Evolutionary conservation across 1,140 invertebrate species (phyloP), one percentile per base, ranked within the genome.

Genomic region (Dreissena rostriformis): DNA sequence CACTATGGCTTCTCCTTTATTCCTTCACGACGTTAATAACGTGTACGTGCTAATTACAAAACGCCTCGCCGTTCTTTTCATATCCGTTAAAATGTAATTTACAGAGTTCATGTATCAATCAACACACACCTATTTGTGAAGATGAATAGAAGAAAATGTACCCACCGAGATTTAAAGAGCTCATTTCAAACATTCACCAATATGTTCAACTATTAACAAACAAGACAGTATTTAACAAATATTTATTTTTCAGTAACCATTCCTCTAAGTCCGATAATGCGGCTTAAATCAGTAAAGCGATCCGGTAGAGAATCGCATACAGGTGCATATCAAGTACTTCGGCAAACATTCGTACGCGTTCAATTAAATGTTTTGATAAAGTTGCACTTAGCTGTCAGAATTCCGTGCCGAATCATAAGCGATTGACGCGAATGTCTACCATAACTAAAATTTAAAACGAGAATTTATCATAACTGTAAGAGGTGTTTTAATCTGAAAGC

Each of bases 61-160:
- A 39, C 8, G 39, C 8, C 39, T 39, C 39, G 39, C 39, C 39
- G 8, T 39, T 5, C 39, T 39, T 39, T 8, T 39, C 4, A 39
- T 39, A 5, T 39, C 39, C 39, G 39, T 39, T 39, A 39, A 39
- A 39, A 39, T 39, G 39, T 39, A 39, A 39, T 39, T 39, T 39
- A 39, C 7, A 12, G 53, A 74, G 55, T 51, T n/a, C 26, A 72
- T 72, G 17, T 72, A 72, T 53, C 49, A 72, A 72, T 51, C 61
- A 63, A 65, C n/a, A 26, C n/a, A 26, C 19, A 51, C n/a, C 29
- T 29, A 4, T 6, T 6, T 76, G 8, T 39, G 39, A 39, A 39
- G 39, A 39, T 39, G 39, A 39, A 61, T 24, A 61, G 22, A 61
- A 4, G 57, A 61, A 61, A 19, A 61, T n/a, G 22, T 61, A 61